phyloP scores from a whole-genome alignment of 2,113 vertebrate genomes.

The Eurystomus gularis region DNA sequence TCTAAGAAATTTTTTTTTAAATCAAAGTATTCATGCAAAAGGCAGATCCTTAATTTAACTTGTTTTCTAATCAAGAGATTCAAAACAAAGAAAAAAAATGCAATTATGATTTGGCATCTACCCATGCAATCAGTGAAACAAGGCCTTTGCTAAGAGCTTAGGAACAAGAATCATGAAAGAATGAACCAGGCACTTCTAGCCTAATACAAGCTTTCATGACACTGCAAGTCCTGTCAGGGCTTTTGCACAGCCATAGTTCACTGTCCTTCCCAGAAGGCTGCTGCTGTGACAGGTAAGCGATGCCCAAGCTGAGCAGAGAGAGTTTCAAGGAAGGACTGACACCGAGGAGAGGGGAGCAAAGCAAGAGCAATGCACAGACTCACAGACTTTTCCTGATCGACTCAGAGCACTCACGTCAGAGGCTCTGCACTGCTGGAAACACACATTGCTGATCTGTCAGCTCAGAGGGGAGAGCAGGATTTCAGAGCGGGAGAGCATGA shows the following conservation, averaged over 20 bases:
- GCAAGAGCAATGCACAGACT: rapidly evolving
- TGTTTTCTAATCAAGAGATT: background rate
- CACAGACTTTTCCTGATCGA: background rate
- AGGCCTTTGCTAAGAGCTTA: background rate
- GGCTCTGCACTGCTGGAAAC: background rate
- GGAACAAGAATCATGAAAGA: background rate
- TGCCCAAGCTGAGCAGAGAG: background rate
- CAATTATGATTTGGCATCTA: background rate
- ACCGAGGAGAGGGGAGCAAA: background rate
- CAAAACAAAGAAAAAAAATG: background rate
- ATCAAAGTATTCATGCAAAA: background rate
- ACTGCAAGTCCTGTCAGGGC: background rate
- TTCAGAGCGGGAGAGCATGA: background rate
- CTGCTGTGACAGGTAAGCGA: background rate
- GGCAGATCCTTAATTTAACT: background rate
- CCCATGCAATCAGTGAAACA: background rate
- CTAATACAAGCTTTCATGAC: background rate
- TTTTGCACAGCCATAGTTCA: background rate
- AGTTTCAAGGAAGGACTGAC: background rate
- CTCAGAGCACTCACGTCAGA: rapidly evolving
- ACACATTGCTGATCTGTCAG: background rate
- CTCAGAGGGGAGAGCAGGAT: background rate
- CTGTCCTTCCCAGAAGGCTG: background rate
- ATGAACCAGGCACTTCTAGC: background rate
- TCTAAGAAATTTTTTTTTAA: background rate